Conservation (phyloP, 2,797 vertebrate genomes). For the Hypotaenidia okinawae region DNA sequence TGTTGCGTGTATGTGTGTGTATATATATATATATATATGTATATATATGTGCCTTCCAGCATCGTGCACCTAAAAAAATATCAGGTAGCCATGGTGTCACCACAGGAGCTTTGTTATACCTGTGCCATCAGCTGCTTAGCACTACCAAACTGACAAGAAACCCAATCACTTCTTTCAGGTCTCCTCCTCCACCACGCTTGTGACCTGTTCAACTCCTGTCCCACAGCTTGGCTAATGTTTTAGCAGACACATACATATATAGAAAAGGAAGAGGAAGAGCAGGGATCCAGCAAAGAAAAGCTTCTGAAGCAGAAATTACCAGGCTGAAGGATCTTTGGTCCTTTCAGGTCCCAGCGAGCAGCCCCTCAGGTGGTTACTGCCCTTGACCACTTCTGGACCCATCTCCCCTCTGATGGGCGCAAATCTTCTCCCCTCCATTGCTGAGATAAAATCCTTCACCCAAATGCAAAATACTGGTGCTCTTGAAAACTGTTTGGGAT, state of each 20-base stretch:
- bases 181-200: not conserved
- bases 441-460: not conserved
- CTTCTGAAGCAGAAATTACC: too few relatives aligned
- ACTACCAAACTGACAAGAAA: not conserved
- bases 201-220: not conserved
- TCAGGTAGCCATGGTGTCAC: not conserved
- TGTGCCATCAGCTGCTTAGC: not conserved
- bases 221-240: not conserved
- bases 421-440: too few relatives aligned
- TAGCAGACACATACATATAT: not conserved
- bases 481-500: not conserved
- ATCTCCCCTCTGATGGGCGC: too few relatives aligned
- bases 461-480: not conserved
- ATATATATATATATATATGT: too few relatives aligned
- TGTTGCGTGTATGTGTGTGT: too few relatives aligned
- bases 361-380: too few relatives aligned
- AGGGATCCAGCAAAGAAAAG: not conserved
- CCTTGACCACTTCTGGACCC: too few relatives aligned
- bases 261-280: not conserved
- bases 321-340: too few relatives aligned
- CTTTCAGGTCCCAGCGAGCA: too few relatives aligned
- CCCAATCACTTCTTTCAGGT: not conserved
- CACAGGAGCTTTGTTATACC: not conserved
- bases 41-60: not conserved
- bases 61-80: not conserved